Conservation (phyloP, 2,888 invertebrate species). For the Ichneumoninae sp. region DNA sequence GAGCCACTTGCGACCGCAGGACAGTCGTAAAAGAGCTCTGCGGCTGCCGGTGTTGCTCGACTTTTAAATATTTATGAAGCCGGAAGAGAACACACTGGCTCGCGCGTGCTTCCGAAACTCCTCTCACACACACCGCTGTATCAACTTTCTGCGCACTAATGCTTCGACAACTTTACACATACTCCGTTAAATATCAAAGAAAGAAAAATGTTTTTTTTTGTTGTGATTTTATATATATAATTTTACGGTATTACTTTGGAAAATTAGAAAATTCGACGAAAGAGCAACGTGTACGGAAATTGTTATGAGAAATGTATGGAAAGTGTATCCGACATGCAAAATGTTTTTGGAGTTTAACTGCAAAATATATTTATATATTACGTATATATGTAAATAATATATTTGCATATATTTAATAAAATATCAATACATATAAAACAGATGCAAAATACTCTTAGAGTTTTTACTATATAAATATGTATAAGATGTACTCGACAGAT, state of each 20-base stretch:
- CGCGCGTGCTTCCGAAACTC: slow-evolving; percentile 60
- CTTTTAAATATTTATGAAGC: slow-evolving; percentile 76
- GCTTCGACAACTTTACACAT: slow-evolving; percentile 16
- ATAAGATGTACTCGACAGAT: no score
- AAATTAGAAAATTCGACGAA: not conserved
- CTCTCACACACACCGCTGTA: slow-evolving; percentile 54
- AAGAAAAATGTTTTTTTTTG: not conserved
- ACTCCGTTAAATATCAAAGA: slow-evolving; percentile 13
- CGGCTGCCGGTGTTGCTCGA: slow-evolving; percentile 32
- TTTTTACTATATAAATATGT: no score
- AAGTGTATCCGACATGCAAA: not conserved
- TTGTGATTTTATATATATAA: not conserved
- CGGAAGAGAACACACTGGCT: slow-evolving; percentile 64
- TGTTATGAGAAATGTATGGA: not conserved
- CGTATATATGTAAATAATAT: no score
- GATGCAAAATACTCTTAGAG: no score
- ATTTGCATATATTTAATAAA: no score
- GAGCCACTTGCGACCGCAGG: slow-evolving; percentile 25
- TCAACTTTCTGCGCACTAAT: slow-evolving; percentile 48
- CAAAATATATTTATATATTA: no score
- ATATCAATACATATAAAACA: no score
- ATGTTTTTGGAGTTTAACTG: not conserved
- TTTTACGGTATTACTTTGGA: not conserved
- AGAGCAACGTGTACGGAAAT: not conserved
- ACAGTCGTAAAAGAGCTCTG: slow-evolving; percentile 51